A percentile compares a stretch with the other conserved stretches of the same genome.
These are phyloP conservation scores for Lathronympha strigana DNA, from an alignment of 2,888 invertebrate species.

Conservation along the genomic window DNA sequence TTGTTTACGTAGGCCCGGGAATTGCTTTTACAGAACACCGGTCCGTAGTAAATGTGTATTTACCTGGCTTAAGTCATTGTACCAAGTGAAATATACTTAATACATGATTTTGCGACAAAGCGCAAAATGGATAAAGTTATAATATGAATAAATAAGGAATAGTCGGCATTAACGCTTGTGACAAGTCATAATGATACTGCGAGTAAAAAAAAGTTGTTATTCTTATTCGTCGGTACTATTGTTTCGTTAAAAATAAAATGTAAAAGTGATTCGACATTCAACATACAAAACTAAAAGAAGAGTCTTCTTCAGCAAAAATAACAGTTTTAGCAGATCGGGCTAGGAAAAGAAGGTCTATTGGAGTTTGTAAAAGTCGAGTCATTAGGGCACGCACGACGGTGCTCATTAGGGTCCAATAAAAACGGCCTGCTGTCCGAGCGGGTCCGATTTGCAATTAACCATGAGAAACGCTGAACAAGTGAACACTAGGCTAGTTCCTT, in stretches of 20 bases:
- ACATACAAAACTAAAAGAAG: background rate
- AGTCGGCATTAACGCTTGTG: background rate
- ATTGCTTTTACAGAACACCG: slow-evolving; percentile 52
- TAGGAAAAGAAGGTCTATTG: slow-evolving; percentile 44
- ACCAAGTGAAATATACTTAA: slow-evolving; percentile 7
- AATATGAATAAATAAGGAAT: background rate
- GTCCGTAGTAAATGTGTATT: slow-evolving; percentile 45
- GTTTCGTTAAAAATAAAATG: too few species aligned
- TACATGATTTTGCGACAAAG: background rate
- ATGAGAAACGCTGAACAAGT: slow-evolving; percentile 75
- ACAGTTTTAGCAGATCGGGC: slow-evolving; percentile 11
- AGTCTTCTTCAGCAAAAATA: background rate
- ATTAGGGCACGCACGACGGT: slow-evolving; percentile 74
- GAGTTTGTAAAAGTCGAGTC: slow-evolving; percentile 56
- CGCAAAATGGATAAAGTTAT: slow-evolving; percentile 7
- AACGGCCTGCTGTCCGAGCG: slow-evolving; percentile 75
- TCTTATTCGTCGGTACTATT: too few species aligned
- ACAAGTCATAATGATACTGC: background rate
- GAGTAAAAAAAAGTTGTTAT: too few species aligned
- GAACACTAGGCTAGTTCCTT: slow-evolving; percentile 53
- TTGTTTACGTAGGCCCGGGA: slow-evolving; percentile 53
- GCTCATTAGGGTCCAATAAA: slow-evolving; percentile 71
- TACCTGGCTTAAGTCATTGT: slow-evolving; percentile 17
- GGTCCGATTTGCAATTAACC: slow-evolving; percentile 77
- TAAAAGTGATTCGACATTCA: background rate